Evolutionary conservation across 2,797 vertebrate species (phyloP).

Genomic region (Cynopterus sphinx): DNA sequence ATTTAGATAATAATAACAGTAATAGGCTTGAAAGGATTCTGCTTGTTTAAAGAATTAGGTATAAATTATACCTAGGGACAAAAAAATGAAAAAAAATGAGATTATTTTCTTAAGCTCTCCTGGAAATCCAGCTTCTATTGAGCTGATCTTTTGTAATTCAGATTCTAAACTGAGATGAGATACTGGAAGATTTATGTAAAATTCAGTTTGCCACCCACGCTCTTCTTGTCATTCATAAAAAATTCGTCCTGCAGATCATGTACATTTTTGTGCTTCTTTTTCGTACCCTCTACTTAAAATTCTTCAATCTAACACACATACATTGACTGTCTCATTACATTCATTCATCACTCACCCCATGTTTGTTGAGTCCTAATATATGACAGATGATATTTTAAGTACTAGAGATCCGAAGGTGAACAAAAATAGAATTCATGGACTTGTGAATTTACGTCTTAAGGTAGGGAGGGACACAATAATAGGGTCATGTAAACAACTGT

Average conservation of each 20-base stretch:
- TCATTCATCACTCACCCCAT: background rate
- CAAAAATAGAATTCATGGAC: background rate
- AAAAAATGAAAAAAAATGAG: background rate
- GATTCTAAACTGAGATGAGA: background rate
- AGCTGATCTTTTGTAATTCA: slow-evolving; percentile 36
- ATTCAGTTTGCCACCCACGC: background rate
- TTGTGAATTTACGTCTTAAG: background rate
- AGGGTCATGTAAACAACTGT: background rate
- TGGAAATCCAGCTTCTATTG: background rate
- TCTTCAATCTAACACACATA: background rate
- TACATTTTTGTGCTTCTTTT: background rate
- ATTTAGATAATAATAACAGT: background rate
- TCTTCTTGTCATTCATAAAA: background rate
- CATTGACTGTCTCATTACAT: background rate
- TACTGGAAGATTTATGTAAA: background rate
- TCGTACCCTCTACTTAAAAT: background rate
- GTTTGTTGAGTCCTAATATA: background rate
- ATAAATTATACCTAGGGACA: background rate
- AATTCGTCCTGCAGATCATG: background rate
- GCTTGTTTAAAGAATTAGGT: background rate
- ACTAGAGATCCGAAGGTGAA: background rate
- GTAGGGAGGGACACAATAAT: background rate
- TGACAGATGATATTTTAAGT: background rate
- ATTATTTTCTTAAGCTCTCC: background rate
- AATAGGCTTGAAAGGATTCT: background rate